These are phyloP conservation scores for Myotis daubentonii DNA, from an alignment of 2,797 vertebrate genomes.

Conservation along the genomic window DNA sequence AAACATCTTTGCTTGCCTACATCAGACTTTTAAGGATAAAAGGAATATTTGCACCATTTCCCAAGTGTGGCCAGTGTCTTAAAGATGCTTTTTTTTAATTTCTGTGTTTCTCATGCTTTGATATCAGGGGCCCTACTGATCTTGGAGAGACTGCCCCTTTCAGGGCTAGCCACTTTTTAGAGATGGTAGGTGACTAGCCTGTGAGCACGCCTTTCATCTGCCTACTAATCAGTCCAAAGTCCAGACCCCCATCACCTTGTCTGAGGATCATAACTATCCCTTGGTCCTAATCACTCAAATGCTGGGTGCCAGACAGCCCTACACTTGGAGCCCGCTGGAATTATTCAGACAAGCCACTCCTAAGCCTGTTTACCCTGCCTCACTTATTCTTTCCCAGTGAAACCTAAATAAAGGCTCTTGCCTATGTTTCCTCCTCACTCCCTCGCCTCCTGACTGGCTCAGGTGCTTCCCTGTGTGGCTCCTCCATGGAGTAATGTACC, in stretches of 20 bases:
- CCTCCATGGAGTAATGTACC: background rate
- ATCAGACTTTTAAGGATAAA: background rate
- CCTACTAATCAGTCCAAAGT: background rate
- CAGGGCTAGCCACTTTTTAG: background rate
- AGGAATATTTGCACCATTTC: background rate
- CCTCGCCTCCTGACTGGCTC: background rate
- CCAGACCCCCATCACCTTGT: background rate
- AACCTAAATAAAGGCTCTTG: background rate
- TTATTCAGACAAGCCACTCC: background rate
- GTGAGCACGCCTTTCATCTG: background rate
- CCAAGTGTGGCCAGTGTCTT: background rate
- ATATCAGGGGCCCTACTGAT: background rate
- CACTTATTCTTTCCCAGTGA: background rate
- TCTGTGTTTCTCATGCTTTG: slow-evolving; percentile 8
- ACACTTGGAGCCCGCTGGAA: background rate
- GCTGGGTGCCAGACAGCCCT: background rate
- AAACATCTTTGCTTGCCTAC: background rate
- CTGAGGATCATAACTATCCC: background rate
- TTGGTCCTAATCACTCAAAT: background rate
- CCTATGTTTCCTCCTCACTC: background rate
- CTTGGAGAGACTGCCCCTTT: background rate
- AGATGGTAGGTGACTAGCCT: background rate
- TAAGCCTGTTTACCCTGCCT: background rate
- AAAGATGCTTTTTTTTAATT: background rate
- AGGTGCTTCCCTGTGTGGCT: background rate